Evolutionary conservation across 2,888 invertebrate species (phyloP), one percentile per base, ranked within the genome.

Genomic region (Lepidonotus clava): DNA sequence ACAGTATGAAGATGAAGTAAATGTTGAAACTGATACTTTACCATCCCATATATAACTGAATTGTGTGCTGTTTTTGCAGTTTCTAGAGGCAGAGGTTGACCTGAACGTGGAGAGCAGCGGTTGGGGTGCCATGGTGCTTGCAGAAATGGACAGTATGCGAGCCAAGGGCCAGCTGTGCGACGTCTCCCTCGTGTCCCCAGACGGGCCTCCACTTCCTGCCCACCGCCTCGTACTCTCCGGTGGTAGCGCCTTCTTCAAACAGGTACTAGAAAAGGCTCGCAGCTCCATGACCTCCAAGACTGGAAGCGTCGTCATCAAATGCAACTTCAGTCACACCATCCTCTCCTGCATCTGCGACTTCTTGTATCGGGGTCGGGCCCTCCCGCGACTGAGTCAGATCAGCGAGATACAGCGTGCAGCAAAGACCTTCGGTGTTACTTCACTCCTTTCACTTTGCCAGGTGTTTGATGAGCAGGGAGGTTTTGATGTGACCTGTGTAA

Each of bases 61-160:
- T n/a, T n/a, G n/a, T n/a, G n/a, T n/a, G n/a, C n/a, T n/a, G n/a
- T n/a, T n/a, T 21, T 76, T 76, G 21, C 76, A 76, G 76, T 28
- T 76, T 1, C 21, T 76, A 28, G 80, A 51, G 41, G 51, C 80
- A 11, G 32, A 51, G 46, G 51, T 51, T 28, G 80, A 80, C 14
- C 80, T 80, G 46, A 80, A 46, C 21, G 34, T 80, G 11, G 80
- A 80, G 80, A 80, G 34, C 24, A 24, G 18, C 24, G 80, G 80
- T 11, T 80, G 80, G 80, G 80, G 80, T 11, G 80, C 80, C 32
- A 80, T 80, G 46, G n/a, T 80, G 18, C 80, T 80, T 0, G 28
- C 5, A 1, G 51, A 51, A 32, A 80, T 80, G 80, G 80, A 80
- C 46, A 24, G 24, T 32, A 18, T 80, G 18, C 21, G 80, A n/a